phyloP scores from a whole-genome alignment of 64 coral and sea anemone species.

The Montipora capricornis region DNA sequence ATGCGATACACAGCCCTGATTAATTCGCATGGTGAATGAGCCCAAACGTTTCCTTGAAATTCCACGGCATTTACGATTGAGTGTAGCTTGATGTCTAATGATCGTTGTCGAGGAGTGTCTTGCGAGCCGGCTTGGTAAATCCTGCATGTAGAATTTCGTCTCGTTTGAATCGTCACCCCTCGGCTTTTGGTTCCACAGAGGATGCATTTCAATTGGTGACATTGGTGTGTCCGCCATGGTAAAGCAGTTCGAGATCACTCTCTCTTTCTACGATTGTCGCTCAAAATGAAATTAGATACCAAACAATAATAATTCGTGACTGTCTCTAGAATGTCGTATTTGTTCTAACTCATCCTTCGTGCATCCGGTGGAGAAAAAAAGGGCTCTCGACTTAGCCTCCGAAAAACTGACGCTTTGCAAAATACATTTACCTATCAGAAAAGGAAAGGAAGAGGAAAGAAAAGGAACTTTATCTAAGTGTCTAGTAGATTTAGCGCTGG shows the following conservation, averaged over 20 bases:
- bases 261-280: not conserved
- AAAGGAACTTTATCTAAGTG: too few species aligned
- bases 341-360: not conserved
- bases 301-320: not conserved
- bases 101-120: slow-evolving; percentile 57
- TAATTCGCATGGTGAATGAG: slow-evolving; percentile 13
- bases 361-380: too few species aligned
- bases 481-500: too few species aligned
- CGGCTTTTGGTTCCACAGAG: not conserved
- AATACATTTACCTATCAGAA: too few species aligned
- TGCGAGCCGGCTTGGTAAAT: slow-evolving; percentile 57
- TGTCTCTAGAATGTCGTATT: not conserved
- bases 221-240: slow-evolving; percentile 1
- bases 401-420: too few species aligned
- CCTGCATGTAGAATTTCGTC: slow-evolving; percentile 11
- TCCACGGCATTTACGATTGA: not conserved
- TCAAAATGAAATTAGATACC: not conserved
- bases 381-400: too few species aligned
- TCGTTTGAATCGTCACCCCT: not conserved
- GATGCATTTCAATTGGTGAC: slow-evolving; percentile 16
- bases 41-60: slow-evolving; percentile 28
- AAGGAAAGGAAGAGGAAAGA: too few species aligned
- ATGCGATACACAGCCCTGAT: not conserved
- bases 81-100: slow-evolving; percentile 26
- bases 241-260: not conserved